A percentile compares a stretch with the other conserved stretches of the same genome.
phyloP scores from a whole-genome alignment of 2,797 vertebrate species.

The Cygnus olor region DNA sequence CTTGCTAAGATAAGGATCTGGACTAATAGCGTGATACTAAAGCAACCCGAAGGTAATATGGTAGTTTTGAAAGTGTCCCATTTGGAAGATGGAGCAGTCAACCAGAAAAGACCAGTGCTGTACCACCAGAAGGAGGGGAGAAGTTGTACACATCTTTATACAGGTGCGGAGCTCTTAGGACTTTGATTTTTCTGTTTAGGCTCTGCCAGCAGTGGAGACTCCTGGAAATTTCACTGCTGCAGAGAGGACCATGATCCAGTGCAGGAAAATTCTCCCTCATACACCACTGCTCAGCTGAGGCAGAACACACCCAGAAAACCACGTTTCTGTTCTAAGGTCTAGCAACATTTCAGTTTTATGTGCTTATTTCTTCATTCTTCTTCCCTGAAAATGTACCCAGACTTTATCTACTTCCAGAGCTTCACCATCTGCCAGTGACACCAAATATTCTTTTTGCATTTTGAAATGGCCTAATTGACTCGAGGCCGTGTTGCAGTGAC shows the following conservation, averaged over 20 bases:
- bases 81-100: not conserved
- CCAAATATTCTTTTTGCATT: not conserved
- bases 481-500: not conserved
- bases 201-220: not conserved
- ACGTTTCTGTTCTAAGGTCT: not conserved
- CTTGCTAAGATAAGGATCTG: not conserved
- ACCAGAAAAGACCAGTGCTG: not conserved
- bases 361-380: not conserved
- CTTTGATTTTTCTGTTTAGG: not conserved
- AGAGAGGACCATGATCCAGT: not conserved
- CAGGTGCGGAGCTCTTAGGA: not conserved
- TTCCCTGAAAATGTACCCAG: not conserved
- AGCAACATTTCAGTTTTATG: not conserved
- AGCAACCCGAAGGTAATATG: not conserved
- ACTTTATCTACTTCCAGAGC: not conserved
- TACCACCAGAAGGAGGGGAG: not conserved
- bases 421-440: not conserved
- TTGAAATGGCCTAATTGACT: not conserved
- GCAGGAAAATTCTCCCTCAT: not conserved
- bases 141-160: not conserved
- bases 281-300: rapidly evolving
- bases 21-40: not conserved
- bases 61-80: not conserved
- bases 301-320: not conserved
- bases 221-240: not conserved